phyloP scores from a whole-genome alignment of 2,113 vertebrate genomes.

The Ahaetulla prasina region DNA sequence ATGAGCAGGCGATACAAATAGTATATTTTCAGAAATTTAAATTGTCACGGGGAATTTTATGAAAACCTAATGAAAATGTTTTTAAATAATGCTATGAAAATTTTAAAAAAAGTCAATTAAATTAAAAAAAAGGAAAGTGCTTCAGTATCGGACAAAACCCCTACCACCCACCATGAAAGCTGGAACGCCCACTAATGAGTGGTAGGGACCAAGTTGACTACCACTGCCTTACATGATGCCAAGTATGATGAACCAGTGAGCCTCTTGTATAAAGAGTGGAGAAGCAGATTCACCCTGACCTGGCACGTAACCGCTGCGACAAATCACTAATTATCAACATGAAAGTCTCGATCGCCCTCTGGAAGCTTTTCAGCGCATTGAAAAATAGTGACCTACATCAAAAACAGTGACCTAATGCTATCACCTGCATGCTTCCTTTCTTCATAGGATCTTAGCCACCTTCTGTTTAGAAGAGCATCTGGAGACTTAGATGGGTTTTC shows the following conservation, averaged over 20 bases:
- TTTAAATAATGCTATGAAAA: too few species aligned
- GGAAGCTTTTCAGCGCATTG: slow-evolving; percentile 3
- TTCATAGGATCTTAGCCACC: slow-evolving; percentile 6
- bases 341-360: slow-evolving; percentile 22
- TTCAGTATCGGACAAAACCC: too few species aligned
- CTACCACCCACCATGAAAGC: too few species aligned
- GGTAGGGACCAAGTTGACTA: too few species aligned
- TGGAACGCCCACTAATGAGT: too few species aligned
- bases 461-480: background rate
- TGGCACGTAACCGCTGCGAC: slow-evolving; percentile 25
- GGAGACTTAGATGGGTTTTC: background rate
- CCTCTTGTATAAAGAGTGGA: slow-evolving; percentile 42
- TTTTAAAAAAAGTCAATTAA: too few species aligned
- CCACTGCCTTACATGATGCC: slow-evolving; percentile 54
- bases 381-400: slow-evolving; percentile 11
- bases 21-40: too few species aligned
- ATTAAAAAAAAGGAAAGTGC: too few species aligned
- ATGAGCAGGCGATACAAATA: too few species aligned
- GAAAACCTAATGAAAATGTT: too few species aligned
- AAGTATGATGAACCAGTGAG: slow-evolving; percentile 42
- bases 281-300: slow-evolving; percentile 48
- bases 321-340: slow-evolving; percentile 26
- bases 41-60: too few species aligned
- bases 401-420: background rate
- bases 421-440: background rate